Evolutionary conservation across 2,888 invertebrate genomes (phyloP).

Genomic region (Suillia variegata): DNA sequence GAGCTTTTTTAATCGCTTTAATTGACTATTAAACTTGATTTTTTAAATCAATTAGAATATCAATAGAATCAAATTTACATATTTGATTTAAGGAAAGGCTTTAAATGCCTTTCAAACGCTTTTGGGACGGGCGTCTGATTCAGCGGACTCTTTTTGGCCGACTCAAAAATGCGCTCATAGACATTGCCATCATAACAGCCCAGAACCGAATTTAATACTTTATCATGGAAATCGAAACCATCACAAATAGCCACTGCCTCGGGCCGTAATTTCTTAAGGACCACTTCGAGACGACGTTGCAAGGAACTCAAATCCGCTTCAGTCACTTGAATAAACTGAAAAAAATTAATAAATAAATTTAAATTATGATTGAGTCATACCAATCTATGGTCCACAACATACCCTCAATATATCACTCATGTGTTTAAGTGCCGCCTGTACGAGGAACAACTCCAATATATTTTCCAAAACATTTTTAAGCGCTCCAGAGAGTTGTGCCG

Average conservation of each 20-base stretch:
- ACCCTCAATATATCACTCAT: conserved; percentile 82
- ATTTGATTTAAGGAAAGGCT: conserved; percentile 79
- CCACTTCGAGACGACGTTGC: conserved; percentile 72
- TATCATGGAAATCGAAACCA: conserved; percentile 84
- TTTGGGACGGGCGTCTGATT: conserved; percentile 80
- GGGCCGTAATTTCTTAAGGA: conserved; percentile 76
- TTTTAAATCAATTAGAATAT: no score
- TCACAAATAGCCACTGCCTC: conserved; percentile 92
- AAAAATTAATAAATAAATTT: neutral
- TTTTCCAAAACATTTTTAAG: conserved; percentile 71
- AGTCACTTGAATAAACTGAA: conserved; percentile 42
- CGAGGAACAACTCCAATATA: conserved; percentile 77
- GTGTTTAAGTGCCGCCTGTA: conserved; percentile 75
- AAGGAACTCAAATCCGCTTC: conserved; percentile 59
- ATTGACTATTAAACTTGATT: no score
- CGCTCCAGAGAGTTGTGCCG: conserved; percentile 64
- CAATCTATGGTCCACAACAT: conserved; percentile 45
- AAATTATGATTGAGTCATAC: no score
- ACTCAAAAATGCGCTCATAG: conserved; percentile 79
- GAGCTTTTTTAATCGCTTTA: no score
- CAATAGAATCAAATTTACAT: no score
- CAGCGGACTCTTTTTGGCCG: conserved; percentile 80
- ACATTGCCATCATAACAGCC: conserved; percentile 85
- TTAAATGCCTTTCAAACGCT: conserved; percentile 71
- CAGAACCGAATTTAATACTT: conserved; percentile 75